Evolutionary conservation across 2,797 vertebrate genomes (phyloP), one percentile per base, ranked within the genome.

Genomic region (Gallirallus australis): DNA sequence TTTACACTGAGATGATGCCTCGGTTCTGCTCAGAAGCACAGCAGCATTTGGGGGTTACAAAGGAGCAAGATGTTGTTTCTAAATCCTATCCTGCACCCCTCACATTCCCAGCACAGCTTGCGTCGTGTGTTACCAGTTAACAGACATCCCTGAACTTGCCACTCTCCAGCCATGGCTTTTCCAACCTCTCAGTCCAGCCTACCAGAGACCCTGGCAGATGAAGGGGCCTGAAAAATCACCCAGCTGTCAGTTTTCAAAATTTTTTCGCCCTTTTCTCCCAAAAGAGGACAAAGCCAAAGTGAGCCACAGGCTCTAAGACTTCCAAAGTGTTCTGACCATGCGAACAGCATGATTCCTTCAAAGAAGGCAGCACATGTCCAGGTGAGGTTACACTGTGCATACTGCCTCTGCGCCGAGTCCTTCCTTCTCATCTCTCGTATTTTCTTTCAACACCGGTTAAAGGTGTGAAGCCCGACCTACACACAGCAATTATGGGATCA

Each of bases 391-490:
- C 0, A 2, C 31, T 4, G 1, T 4, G 27, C 17, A 7, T 1
- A 0, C 56, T 47, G 6, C 19, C 66, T 56, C 72, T 37, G 28
- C 25, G 18, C 42, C 18, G 9, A 45, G 42, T 45, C 18, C 42
- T 45, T 50, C 75, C 53, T 66, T 76, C 70, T 86, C 82, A 42
- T n/a, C 33, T 18, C n/a, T 50, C 52, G 52, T 45, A 4, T 37
- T 57, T 53, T 82, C 64, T 86, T 77, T 75, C 68, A 82, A 39
- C 77, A 33, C 16, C 23, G 31, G 23, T 6, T 93, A 63, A 71
- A 90, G 81, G 82, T 80, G 65, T 53, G 60, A 83, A 83, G 17
- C 39, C 63, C 27, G 63, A 72, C 30, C 60, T 69, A 45, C 52
- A 18, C 52, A 20, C 7, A 65, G 76, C 40, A 83, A 64, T 91